Evolutionary conservation across 2,113 vertebrate genomes (phyloP).

Genomic region (Cololabis saira): DNA sequence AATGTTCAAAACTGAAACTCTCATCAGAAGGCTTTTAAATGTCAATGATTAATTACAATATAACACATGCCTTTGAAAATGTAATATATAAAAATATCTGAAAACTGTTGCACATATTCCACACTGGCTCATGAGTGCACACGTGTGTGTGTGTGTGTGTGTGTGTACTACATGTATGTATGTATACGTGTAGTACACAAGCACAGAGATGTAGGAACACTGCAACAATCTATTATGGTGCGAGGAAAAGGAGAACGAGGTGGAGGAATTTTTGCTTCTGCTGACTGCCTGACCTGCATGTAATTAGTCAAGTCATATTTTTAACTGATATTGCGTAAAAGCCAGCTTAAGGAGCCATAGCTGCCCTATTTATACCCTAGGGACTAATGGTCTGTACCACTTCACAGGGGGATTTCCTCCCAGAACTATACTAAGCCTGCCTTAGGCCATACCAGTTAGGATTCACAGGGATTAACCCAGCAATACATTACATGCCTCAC

Average conservation of each 20-base stretch:
- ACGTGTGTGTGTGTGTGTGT: constrained; percentile 8
- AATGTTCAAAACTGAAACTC: constrained; percentile 53
- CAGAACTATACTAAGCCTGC: constrained; percentile 80
- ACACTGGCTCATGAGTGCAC: constrained; percentile 33
- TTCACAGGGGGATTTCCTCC: constrained; percentile 75
- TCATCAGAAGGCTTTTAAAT: constrained; percentile 57
- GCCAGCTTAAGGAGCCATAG: constrained; percentile 79
- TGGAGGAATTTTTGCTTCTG: constrained; percentile 63
- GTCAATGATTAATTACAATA: constrained; percentile 66
- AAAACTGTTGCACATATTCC: constrained; percentile 30
- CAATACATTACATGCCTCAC: constrained; percentile 67
- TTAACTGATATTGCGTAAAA: constrained; percentile 83
- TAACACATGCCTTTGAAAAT: constrained; percentile 47
- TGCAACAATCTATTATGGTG: constrained; percentile 27
- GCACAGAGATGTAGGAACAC: neutral
- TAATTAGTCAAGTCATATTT: constrained; percentile 83
- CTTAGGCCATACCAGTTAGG: constrained; percentile 75
- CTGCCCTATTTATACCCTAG: constrained; percentile 81
- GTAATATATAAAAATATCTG: constrained; percentile 48
- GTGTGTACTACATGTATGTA: no score
- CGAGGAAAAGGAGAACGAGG: constrained; percentile 39
- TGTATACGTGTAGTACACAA: constrained; percentile 5
- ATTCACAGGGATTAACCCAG: constrained; percentile 76
- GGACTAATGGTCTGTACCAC: constrained; percentile 76
- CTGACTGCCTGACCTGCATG: constrained; percentile 71